These are phyloP conservation scores for Leptodactylus fuscus DNA, from an alignment of 2,113 vertebrate genomes.

Conservation along the genomic window DNA sequence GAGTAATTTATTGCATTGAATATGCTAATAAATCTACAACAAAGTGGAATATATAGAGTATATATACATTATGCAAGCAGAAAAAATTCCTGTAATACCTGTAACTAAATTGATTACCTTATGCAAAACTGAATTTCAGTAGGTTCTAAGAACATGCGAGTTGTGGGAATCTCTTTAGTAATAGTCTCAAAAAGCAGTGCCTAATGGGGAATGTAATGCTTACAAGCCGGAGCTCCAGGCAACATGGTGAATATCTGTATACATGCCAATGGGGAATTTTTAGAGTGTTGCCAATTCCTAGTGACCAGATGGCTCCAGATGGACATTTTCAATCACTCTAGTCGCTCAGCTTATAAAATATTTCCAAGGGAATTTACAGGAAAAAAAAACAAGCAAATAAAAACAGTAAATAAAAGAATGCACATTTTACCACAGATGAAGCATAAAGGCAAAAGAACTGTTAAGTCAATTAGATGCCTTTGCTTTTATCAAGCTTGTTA, in stretches of 20 bases:
- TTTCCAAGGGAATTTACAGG: conserved; percentile 14
- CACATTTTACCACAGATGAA: not conserved
- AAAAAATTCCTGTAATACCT: not conserved
- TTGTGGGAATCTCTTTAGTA: conserved; percentile 6
- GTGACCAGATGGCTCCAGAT: conserved; percentile 57
- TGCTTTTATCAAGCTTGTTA: not conserved
- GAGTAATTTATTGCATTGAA: not conserved
- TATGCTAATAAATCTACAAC: not conserved
- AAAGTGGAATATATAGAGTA: not conserved
- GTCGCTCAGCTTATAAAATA: conserved; percentile 21
- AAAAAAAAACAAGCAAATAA: conserved; percentile 3
- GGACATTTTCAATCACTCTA: conserved; percentile 38
- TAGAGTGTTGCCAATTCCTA: conserved; percentile 33
- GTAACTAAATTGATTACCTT: not conserved
- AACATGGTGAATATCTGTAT: conserved; percentile 48
- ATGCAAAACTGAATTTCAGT: not conserved
- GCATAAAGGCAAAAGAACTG: not conserved
- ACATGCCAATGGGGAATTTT: conserved; percentile 45
- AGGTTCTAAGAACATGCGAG: not conserved
- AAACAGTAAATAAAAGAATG: conserved; percentile 22
- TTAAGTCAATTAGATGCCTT: not conserved
- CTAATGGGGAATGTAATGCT: conserved; percentile 47
- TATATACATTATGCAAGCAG: not conserved
- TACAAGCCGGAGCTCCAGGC: conserved; percentile 23
- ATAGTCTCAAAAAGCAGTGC: conserved; percentile 22